phyloP scores from a whole-genome alignment of 2,888 invertebrate species.

The Dasysyrphus albostriatus region DNA sequence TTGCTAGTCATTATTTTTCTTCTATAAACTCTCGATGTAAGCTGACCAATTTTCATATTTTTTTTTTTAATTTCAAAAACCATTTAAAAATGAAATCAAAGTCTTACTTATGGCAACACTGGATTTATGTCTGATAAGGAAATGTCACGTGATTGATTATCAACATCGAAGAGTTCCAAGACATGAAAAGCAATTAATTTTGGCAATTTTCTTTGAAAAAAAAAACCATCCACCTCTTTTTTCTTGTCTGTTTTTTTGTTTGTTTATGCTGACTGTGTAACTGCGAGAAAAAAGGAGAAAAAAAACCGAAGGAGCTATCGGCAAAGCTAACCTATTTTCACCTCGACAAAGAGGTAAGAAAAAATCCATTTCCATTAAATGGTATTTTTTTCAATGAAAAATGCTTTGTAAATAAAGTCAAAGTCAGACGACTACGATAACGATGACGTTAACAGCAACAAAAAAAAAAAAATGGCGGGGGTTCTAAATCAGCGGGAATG shows the following conservation, averaged over 20 bases:
- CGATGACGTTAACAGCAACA: conserved; percentile 17
- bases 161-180: conserved; percentile 9
- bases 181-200: conserved; percentile 60
- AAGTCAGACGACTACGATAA: not conserved
- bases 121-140: conserved; percentile 42
- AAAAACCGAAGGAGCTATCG: conserved; percentile 8
- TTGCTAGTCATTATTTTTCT: too few species aligned
- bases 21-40: too few species aligned
- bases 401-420: not conserved
- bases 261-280: not conserved
- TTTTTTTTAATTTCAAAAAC: not conserved
- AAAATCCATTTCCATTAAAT: conserved; percentile 2
- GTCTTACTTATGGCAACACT: not conserved
- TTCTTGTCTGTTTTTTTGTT: not conserved
- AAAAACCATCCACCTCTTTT: not conserved
- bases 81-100: not conserved
- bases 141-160: conserved; percentile 67
- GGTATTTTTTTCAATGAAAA: conserved; percentile 13
- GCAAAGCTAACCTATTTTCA: conserved; percentile 38
- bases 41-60: not conserved
- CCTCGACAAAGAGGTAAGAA: conserved; percentile 8
- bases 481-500: conserved; percentile 41
- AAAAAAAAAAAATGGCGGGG: conserved; percentile 25
- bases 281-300: not conserved
- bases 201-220: conserved; percentile 23